These are phyloP conservation scores for Balearica regulorum DNA, from an alignment of 2,797 vertebrate genomes.

Conservation along the genomic window DNA sequence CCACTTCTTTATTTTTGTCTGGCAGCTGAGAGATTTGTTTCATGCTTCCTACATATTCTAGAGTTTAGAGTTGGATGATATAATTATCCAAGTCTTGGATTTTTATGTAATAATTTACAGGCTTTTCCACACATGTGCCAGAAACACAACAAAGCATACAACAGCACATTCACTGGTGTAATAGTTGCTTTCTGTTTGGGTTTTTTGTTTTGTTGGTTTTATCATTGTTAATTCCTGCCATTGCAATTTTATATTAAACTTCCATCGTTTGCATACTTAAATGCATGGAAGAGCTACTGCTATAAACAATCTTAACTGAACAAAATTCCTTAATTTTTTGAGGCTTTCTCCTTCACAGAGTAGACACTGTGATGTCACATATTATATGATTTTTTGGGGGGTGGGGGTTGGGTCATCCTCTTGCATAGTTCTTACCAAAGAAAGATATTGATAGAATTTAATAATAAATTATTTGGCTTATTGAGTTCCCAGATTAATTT, in stretches of 20 bases:
- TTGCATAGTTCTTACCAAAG: conserved; percentile 58
- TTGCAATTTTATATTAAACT: conserved; percentile 30
- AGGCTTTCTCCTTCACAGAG: conserved; percentile 65
- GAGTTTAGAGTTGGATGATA: neutral
- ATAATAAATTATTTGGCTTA: conserved; percentile 59
- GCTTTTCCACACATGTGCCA: conserved; percentile 42
- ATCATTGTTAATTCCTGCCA: conserved; percentile 12
- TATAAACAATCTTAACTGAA: conserved; percentile 56
- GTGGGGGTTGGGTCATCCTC: conserved; percentile 6
- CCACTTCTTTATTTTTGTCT: neutral
- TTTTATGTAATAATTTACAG: conserved; percentile 28
- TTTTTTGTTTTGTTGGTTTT: neutral
- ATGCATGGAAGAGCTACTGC: conserved; percentile 39
- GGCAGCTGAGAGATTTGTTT: conserved; percentile 32
- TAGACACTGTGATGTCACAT: conserved; percentile 61
- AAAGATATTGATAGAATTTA: conserved; percentile 51
- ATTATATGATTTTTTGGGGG: neutral
- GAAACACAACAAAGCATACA: conserved; percentile 14
- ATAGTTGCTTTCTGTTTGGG: neutral
- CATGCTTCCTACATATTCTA: conserved; percentile 17
- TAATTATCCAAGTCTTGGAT: conserved; percentile 14
- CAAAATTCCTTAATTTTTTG: conserved; percentile 59
- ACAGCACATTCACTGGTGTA: conserved; percentile 23
- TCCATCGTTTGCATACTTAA: conserved; percentile 22
- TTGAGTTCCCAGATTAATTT: conserved; percentile 43